Evolutionary conservation across 37 sponge, comb jelly and placozoan species (phyloP), one percentile per base, ranked within the genome.

Genomic region (Eunapius fragilis): DNA sequence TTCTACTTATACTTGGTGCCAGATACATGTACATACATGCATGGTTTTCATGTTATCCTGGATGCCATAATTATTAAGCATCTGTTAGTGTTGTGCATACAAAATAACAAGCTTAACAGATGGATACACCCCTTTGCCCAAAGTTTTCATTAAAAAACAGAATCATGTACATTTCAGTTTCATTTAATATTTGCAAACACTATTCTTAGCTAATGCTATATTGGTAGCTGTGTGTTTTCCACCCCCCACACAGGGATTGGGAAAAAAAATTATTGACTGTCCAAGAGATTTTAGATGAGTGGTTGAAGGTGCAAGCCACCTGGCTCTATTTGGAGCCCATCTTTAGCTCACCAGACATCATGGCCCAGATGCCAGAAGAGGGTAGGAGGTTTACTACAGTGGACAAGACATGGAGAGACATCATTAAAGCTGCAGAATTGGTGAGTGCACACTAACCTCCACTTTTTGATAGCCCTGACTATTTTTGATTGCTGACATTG

Each of bases 311-410:
- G 0, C 99, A 99, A 73, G 96, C 98, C 31, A 99, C 99, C 0
- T 99, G 98, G 97, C 95, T 99, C 81, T 99, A 99, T 67, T 85
- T 99, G 74, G 99, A 99, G 89, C 99, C 99, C 72, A 99, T 99
- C 84, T 99, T 99, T 94, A 89, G 91, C 86, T 99, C 99, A 25
- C 98, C 97, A 31, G 99, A 99, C 80, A 99, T 99, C 91, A 99
- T 99, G 96, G 99, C 99, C 28, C 99, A 99, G 82, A 99, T 99
- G 99, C 99, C 99, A 25, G 99, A 99, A 85, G 99, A 99, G 41
- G 99, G 99, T 45, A 82, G 94, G 17, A 37, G 85, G 70, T 99
- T 99, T 88, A 97, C 87, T 10, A 91, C 93, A 47, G 99, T 99
- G 71, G 99, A 99, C 92, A 99, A 99, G 84, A 92, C 88, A 69